Conservation (phyloP, 2,113 vertebrate species). For the Pholis gunnellus region DNA sequence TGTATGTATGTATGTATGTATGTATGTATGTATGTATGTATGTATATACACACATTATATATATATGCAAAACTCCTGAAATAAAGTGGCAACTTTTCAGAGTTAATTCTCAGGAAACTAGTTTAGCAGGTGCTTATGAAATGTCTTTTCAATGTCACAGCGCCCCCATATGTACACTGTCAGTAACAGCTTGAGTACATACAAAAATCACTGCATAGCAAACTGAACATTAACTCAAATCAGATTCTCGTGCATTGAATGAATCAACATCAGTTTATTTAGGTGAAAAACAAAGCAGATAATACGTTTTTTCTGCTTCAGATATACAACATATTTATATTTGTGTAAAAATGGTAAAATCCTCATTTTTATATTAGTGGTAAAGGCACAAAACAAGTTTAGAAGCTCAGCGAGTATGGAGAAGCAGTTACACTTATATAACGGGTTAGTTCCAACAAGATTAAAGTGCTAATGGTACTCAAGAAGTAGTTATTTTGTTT, state of each 20-base stretch:
- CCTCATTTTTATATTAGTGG: neutral
- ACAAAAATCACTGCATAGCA: neutral
- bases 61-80: neutral
- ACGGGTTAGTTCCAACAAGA: neutral
- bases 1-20: neutral
- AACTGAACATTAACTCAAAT: neutral
- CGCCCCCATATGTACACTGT: slow-evolving; percentile 34
- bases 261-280: neutral
- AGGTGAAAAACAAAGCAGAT: neutral
- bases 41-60: no score
- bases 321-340: neutral
- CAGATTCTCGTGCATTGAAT: neutral
- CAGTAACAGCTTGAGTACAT: neutral
- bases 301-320: neutral
- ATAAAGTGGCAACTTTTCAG: neutral
- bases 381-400: neutral
- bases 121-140: slow-evolving; percentile 26
- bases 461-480: neutral
- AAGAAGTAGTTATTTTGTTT: neutral
- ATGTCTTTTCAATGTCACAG: slow-evolving; percentile 16
- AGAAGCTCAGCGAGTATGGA: neutral
- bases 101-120: neutral
- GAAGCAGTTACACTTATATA: neutral
- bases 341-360: neutral
- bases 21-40: no score